phyloP scores from a whole-genome alignment of 2,888 invertebrate genomes.

The Diogma glabrata region DNA sequence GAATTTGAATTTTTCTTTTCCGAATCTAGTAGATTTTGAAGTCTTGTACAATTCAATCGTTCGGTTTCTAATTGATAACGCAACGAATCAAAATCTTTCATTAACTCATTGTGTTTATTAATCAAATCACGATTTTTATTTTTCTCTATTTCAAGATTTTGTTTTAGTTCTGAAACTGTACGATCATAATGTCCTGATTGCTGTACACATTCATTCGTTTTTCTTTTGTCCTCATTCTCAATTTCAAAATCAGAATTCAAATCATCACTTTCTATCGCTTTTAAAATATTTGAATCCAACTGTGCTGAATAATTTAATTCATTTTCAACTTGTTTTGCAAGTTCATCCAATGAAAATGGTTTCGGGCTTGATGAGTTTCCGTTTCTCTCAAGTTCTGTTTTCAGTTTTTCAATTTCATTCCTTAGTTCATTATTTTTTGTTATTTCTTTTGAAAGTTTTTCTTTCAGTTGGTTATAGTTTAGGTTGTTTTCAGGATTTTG shows the following conservation, averaged over 20 bases:
- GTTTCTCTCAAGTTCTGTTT: conserved; percentile 25
- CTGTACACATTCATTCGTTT: conserved; percentile 6
- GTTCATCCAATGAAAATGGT: conserved; percentile 40
- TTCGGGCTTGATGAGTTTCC: conserved; percentile 27
- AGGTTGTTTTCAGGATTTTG: neutral
- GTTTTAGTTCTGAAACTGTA: conserved; percentile 30
- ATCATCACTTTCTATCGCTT: conserved; percentile 41
- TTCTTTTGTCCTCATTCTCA: conserved; percentile 25
- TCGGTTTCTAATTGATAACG: conserved; percentile 39
- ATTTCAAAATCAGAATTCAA: conserved; percentile 27
- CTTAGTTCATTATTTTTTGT: conserved; percentile 34
- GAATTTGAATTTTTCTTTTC: conserved; percentile 45
- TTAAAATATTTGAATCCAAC: conserved; percentile 46
- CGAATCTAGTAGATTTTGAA: conserved; percentile 45
- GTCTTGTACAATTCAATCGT: conserved; percentile 41
- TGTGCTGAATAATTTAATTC: conserved; percentile 48
- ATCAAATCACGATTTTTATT: conserved; percentile 27
- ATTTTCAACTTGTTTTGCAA: conserved; percentile 43
- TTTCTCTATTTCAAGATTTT: conserved; percentile 29
- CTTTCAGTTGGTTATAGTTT: conserved; percentile 32
- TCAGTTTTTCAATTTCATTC: conserved; percentile 29
- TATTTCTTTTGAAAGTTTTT: conserved; percentile 41
- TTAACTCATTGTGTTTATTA: conserved; percentile 15
- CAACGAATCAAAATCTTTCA: conserved; percentile 34
- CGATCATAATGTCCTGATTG: conserved; percentile 18